Conservation (phyloP, 2,113 vertebrate species). For the Ceyx melanurus region DNA sequence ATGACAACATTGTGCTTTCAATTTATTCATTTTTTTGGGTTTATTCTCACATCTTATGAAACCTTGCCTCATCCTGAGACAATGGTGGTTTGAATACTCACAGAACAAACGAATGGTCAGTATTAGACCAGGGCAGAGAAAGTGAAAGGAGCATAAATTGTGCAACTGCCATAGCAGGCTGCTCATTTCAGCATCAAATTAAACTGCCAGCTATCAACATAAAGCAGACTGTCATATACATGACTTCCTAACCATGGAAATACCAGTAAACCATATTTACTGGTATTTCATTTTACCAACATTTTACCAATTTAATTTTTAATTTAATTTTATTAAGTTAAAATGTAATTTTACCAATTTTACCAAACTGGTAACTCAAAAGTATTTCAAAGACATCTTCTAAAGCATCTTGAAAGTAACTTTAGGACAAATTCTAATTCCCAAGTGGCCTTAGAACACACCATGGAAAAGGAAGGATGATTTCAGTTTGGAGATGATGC, state of each 20-base stretch:
- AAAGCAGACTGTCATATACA: not conserved
- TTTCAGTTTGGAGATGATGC: not conserved
- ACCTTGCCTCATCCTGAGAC: not conserved
- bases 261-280: not conserved
- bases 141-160: not conserved
- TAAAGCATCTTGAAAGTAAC: not conserved
- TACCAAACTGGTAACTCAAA: too few relatives aligned
- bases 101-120: not conserved
- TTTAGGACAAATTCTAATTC: not conserved
- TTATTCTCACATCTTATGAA: conserved; percentile 48
- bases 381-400: not conserved
- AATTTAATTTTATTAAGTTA: too few relatives aligned
- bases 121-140: not conserved
- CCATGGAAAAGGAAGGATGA: not conserved
- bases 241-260: not conserved
- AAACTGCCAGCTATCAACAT: not conserved
- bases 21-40: conserved; percentile 3
- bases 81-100: not conserved
- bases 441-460: not conserved
- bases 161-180: not conserved
- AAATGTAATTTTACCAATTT: too few relatives aligned
- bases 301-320: too few relatives aligned
- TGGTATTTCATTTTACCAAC: too few relatives aligned
- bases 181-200: not conserved
- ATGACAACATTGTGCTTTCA: conserved; percentile 15